Evolutionary conservation across 2,797 vertebrate genomes (phyloP).

Genomic region (Xyrichtys novacula): DNA sequence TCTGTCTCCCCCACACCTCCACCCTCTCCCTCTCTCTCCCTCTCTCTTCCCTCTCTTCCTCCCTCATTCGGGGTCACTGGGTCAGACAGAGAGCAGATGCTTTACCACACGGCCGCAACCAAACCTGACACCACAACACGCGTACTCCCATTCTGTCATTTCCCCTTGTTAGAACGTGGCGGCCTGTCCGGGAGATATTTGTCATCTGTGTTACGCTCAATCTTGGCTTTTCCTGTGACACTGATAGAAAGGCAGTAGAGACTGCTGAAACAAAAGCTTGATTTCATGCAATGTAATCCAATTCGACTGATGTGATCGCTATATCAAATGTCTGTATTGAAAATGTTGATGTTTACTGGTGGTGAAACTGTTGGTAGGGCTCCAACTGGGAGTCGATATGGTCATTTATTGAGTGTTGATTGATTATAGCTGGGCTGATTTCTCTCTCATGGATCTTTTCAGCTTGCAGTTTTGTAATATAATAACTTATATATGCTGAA

Average conservation of each 20-base stretch:
- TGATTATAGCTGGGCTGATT: neutral
- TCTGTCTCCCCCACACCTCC: slow-evolving; percentile 51
- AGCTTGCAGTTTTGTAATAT: neutral
- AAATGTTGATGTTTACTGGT: neutral
- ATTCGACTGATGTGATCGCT: neutral
- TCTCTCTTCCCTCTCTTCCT: slow-evolving; percentile 20
- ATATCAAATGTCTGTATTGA: neutral
- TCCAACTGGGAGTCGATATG: neutral
- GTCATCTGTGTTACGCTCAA: slow-evolving; percentile 29
- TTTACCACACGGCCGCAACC: slow-evolving; percentile 56
- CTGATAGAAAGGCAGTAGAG: neutral
- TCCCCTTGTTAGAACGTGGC: slow-evolving; percentile 37
- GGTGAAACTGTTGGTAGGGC: neutral
- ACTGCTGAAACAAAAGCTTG: neutral
- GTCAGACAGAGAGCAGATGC: slow-evolving; percentile 77
- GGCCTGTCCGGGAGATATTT: slow-evolving; percentile 26
- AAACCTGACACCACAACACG: slow-evolving; percentile 49
- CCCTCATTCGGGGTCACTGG: slow-evolving; percentile 53
- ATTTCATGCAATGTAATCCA: slow-evolving; percentile 6
- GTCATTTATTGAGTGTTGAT: slow-evolving; percentile 2
- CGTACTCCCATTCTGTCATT: slow-evolving; percentile 47
- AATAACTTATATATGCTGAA: neutral
- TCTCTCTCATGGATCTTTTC: neutral
- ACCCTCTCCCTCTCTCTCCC: slow-evolving; percentile 28
- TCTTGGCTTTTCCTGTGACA: slow-evolving; percentile 1